Evolutionary conservation across 2,797 vertebrate species (phyloP).

Genomic region (Anguilla marmorata): DNA sequence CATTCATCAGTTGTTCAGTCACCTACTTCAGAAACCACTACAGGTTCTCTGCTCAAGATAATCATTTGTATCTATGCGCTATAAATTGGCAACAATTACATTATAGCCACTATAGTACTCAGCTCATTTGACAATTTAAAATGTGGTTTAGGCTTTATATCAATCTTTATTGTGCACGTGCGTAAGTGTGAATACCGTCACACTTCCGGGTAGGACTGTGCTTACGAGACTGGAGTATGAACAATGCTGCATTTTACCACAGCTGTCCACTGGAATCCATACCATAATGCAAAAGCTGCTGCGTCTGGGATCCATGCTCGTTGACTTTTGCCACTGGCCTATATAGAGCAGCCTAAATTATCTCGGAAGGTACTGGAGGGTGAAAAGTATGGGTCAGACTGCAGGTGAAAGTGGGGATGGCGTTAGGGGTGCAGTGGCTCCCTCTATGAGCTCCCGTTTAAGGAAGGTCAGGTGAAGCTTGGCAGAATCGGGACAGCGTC

Average conservation of each 20-base stretch:
- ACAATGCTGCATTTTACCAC: not conserved
- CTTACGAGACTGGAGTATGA: not conserved
- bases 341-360: not conserved
- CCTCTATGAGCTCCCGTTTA: not conserved
- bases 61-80: too few relatives aligned
- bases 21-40: not conserved
- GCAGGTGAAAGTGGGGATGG: not conserved
- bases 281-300: not conserved
- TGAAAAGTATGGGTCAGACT: not conserved
- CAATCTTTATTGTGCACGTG: too few relatives aligned
- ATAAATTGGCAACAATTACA: too few relatives aligned
- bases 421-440: not conserved
- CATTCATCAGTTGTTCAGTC: not conserved
- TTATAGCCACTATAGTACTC: too few relatives aligned
- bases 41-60: too few relatives aligned
- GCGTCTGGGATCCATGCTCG: not conserved
- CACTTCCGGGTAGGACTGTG: not conserved
- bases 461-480: not conserved
- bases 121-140: too few relatives aligned
- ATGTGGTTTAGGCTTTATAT: too few relatives aligned
- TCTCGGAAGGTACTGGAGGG: not conserved
- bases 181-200: not conserved
- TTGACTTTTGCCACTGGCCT: not conserved
- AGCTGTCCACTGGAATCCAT: not conserved
- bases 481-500: conserved; percentile 9